Evolutionary conservation across 2,888 invertebrate species (phyloP), one percentile per base, ranked within the genome.

Genomic region (Nephrotoma guestfalica): DNA sequence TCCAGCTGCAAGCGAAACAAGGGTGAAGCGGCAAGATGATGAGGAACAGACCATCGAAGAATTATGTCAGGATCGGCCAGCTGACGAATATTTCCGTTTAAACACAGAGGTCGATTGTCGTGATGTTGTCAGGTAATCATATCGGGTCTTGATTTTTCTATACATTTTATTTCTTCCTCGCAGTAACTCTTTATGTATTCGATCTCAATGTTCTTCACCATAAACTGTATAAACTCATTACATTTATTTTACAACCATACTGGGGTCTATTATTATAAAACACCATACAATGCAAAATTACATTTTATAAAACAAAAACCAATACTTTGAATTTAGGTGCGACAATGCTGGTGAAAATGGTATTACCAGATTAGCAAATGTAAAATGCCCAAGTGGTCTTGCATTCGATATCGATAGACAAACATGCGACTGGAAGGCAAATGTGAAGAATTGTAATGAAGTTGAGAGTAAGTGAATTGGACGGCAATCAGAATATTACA

Each of bases 381-480:
- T 98, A 91, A 94, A 95, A 91, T 98, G 98, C 93, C 97, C 97
- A 90, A 95, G 94, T 91, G 96, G 97, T 92, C 94, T 98, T 91
- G 97, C 96, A 91, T 98, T 98, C 93, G 97, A 98, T 94, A 96
- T 98, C 92, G 95, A 96, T 92, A 95, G 97, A 90, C 97, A 98
- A 93, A 97, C 97, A 90, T 98, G 98, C 94, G 97, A 97, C 93
- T 98, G 98, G 98, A 97, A 96, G 94, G 95, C 97, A 91, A 94
- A 97, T 94, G 98, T 98, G 93, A 97, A 97, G 94, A 97, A 97
- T 95, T 98, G 98, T 94, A 96, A 97, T 93, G 93, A 95, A 92
- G 90, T 95, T 93, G 97, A 97, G 94, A 97, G 98, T 98, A 96
- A 97, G 97, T 95, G 91, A 89, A 89, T 45, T 86, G 86, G 86